phyloP scores from a whole-genome alignment of 2,888 invertebrate species.

The Caenorhabditis sp. region DNA sequence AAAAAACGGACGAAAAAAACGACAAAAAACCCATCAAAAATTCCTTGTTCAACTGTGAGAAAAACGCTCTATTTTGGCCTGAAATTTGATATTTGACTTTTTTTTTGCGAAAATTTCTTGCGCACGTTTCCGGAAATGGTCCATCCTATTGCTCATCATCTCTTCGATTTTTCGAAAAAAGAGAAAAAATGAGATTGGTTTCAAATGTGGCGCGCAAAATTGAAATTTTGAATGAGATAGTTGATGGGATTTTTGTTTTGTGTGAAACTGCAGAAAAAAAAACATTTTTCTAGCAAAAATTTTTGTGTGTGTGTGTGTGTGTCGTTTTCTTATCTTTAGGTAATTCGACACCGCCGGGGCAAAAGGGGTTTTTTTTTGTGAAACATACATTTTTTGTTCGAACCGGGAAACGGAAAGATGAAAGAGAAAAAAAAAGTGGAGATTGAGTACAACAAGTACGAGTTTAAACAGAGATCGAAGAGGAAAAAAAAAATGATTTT shows the following conservation, averaged over 20 bases:
- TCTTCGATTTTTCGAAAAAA: too few species aligned
- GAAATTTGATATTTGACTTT: slow-evolving; percentile 1
- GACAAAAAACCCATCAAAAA: not conserved
- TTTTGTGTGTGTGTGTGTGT: too few species aligned
- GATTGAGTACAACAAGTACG: too few species aligned
- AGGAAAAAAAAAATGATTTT: too few species aligned
- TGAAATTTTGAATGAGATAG: too few species aligned
- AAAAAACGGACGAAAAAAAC: not conserved
- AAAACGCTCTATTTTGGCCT: not conserved
- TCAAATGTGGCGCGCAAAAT: too few species aligned
- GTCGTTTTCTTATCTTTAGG: not conserved
- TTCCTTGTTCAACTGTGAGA: not conserved
- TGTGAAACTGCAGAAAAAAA: not conserved
- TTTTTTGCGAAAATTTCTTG: not conserved
- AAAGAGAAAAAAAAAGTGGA: too few species aligned
- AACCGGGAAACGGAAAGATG: too few species aligned
- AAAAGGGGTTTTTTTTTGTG: not conserved
- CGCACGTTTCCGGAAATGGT: not conserved
- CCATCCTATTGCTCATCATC: not conserved
- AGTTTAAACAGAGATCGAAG: too few species aligned
- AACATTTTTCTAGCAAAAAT: too few species aligned
- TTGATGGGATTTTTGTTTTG: too few species aligned
- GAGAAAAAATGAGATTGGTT: too few species aligned
- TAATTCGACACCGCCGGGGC: not conserved
- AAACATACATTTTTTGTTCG: not conserved